A percentile compares a stretch with the other conserved stretches of the same genome.
These are phyloP conservation scores for Tamandua tetradactyla DNA, from an alignment of 2,797 vertebrate species.

Conservation along the genomic window DNA sequence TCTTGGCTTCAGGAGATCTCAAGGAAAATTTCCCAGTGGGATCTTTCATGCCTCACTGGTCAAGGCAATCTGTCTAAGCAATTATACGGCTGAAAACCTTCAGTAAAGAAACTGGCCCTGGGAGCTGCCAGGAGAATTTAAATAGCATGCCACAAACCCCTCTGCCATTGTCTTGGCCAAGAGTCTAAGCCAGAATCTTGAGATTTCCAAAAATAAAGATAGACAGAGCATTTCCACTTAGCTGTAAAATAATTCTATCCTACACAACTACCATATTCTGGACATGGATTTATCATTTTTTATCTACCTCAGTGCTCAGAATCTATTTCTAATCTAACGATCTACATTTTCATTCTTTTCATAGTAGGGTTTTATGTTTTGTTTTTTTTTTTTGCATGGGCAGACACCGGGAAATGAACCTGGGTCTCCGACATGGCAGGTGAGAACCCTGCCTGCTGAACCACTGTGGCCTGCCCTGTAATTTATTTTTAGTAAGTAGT, in stretches of 20 bases:
- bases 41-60: slow-evolving; percentile 11
- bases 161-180: not conserved
- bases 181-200: not conserved
- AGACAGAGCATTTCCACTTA: not conserved
- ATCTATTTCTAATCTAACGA: not conserved
- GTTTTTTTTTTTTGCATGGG: too few relatives aligned
- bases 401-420: too few relatives aligned
- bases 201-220: not conserved
- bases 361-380: not conserved
- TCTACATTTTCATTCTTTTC: not conserved
- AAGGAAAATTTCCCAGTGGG: not conserved
- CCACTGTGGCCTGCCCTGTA: too few relatives aligned
- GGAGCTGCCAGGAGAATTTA: not conserved
- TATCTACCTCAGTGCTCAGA: not conserved
- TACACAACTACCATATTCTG: not conserved
- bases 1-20: slow-evolving; percentile 34
- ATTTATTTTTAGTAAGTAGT: not conserved
- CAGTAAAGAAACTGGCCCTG: slow-evolving; percentile 10
- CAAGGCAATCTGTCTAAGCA: not conserved
- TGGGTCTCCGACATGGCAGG: too few relatives aligned
- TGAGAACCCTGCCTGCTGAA: too few relatives aligned
- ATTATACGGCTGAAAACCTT: slow-evolving; percentile 27
- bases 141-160: not conserved
- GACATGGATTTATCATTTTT: not conserved
- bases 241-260: not conserved